Evolutionary conservation across 2,113 vertebrate genomes (phyloP).

Genomic region (Rhizomys pruinosus): DNA sequence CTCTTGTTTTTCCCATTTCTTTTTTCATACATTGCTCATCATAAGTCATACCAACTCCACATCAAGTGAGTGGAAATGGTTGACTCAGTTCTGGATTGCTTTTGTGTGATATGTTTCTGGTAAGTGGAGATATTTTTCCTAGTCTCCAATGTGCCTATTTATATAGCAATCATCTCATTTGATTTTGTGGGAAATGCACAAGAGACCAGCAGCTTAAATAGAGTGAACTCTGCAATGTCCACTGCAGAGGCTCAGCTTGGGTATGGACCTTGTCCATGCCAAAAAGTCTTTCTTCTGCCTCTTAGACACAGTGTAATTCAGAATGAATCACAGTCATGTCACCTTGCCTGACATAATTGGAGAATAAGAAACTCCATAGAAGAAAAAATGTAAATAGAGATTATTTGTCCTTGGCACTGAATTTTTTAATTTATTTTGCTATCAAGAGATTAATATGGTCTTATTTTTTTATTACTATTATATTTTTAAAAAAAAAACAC

Average conservation of each 20-base stretch:
- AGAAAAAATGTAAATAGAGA: constrained; percentile 12
- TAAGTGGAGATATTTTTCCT: constrained; percentile 48
- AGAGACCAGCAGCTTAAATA: neutral
- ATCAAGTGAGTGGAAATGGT: constrained; percentile 57
- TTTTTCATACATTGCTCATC: constrained; percentile 32
- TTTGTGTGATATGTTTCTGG: constrained; percentile 67
- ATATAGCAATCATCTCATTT: constrained; percentile 34
- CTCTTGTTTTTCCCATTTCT: neutral
- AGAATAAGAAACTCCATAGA: neutral
- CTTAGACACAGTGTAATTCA: neutral
- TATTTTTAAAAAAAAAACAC: constrained; percentile 14
- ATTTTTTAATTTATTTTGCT: constrained; percentile 18
- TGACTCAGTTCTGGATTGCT: constrained; percentile 68
- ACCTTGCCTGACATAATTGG: neutral
- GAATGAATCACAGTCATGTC: neutral
- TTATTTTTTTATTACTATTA: neutral
- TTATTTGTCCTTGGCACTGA: neutral
- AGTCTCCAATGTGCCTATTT: constrained; percentile 26
- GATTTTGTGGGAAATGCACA: constrained; percentile 2
- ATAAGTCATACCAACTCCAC: constrained; percentile 47
- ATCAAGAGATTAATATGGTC: neutral
- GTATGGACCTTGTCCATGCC: neutral
- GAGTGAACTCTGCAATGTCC: constrained; percentile 39
- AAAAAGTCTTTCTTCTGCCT: constrained; percentile 6
- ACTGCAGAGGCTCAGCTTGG: neutral